Evolutionary conservation across 2,888 invertebrate species (phyloP).

Genomic region (Phortica okadai): DNA sequence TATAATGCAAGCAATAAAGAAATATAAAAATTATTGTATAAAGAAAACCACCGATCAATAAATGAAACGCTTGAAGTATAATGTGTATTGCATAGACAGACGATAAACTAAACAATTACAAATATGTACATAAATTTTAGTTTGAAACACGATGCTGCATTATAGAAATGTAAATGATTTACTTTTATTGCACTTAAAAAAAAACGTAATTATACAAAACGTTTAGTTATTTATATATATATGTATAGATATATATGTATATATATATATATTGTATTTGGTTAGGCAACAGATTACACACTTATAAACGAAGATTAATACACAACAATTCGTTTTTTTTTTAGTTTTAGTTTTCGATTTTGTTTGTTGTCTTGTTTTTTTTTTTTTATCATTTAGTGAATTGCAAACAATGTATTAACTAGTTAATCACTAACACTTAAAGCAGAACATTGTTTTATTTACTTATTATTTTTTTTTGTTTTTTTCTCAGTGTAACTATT

Average conservation of each 20-base stretch:
- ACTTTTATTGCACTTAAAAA: constrained; percentile 25
- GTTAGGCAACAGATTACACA: constrained; percentile 31
- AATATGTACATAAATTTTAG: not conserved
- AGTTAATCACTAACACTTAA: constrained; percentile 56
- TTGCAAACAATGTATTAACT: constrained; percentile 35
- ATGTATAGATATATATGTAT: constrained; percentile 29
- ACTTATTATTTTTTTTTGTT: constrained; percentile 42
- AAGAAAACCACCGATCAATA: too few species aligned
- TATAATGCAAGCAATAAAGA: not conserved
- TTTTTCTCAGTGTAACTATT: constrained; percentile 47
- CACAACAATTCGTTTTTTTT: constrained; percentile 26
- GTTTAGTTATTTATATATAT: constrained; percentile 13
- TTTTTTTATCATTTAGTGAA: constrained; percentile 19
- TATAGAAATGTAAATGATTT: constrained; percentile 34
- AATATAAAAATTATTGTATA: too few species aligned
- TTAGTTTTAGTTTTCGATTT: constrained; percentile 23
- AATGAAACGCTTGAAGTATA: too few species aligned
- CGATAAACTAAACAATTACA: not conserved
- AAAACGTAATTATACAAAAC: constrained; percentile 29
- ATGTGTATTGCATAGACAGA: too few species aligned
- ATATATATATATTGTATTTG: constrained; percentile 37
- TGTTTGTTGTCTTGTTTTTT: constrained; percentile 35
- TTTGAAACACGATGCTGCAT: constrained; percentile 4
- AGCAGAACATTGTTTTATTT: constrained; percentile 39
- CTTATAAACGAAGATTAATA: constrained; percentile 23